Evolutionary conservation across 1,140 invertebrate genomes (phyloP), one percentile per base, ranked within the genome.

Genomic region (Ceratosolen fusciceps): DNA sequence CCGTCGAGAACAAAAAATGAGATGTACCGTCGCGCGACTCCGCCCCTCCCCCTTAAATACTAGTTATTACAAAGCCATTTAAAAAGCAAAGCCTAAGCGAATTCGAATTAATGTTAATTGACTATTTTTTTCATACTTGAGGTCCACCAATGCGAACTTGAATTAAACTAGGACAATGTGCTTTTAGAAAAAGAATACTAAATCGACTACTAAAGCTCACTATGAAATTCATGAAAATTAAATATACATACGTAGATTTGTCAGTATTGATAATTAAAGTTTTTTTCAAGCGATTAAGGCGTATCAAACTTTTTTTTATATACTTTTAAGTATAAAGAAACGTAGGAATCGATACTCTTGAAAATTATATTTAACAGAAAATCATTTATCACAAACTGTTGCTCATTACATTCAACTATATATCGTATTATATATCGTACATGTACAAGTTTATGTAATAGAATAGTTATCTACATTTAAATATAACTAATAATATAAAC

Each of bases 401-500:
- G 7, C n/a, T 7, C n/a, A 24, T 54, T 54, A 21, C n/a, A 3
- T 54, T 12, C 5, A 43, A 43, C 5, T 54, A 54, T 54, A 54
- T 54, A 54, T 54, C n/a, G n/a, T n/a, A n/a, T n/a, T n/a, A 54
- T 54, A 54, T 54, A 54, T 54, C n/a, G 21, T 54, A 54, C 21
- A 54, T 54, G 21, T 54, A 54, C 21, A 54, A 7, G 12, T 43
- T 7, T 43, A 43, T 43, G 12, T 43, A 43, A 12, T 43, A 43
- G 5, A 7, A 7, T 43, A 43, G 5, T 43, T 43, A 12, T 43
- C 39, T 43, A 43, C 39, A 43, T 43, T 43, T 7, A 43, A 7
- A 43, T 43, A 43, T 12, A 43, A 43, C 39, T 43, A 43, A 43
- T n/a, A n/a, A n/a, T n/a, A n/a, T n/a, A n/a, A n/a, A n/a, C n/a